Evolutionary conservation across 2,113 vertebrate genomes (phyloP), one percentile per base, ranked within the genome.

Genomic region (Danionella cerebrum): DNA sequence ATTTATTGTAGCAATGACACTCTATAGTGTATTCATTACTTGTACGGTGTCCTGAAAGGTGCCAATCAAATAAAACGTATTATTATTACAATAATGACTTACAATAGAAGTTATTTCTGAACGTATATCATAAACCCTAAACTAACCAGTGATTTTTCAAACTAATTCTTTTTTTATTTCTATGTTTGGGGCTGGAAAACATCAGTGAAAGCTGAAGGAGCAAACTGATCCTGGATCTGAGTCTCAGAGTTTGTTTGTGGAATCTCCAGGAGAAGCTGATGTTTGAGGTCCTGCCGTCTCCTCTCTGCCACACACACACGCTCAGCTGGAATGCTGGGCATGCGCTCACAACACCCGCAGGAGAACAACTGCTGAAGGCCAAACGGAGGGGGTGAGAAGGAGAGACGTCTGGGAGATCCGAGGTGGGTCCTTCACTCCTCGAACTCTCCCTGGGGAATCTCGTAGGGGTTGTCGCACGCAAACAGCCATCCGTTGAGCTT

Each of bases 261-360:
- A 44, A 44, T 19, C 16, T 39, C 39, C 25, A 60, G 58, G 13
- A 45, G 31, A 12, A 3, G 11, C 33, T 54, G 63, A 71, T 65
- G 51, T 57, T 68, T 45, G 63, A 10, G 29, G 69, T 65, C 59
- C 59, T 25, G 18, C 54, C 45, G 36, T 39, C 50, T 45, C 51
- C 18, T 19, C 25, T 35, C 83, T 64, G 86, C 93, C 90, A 92
- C 90, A 88, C 91, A 91, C 88, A 88, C 91, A 88, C 91, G 90
- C 88, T 87, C 91, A 81, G 89, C 88, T 89, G 91, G 90, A 93
- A 94, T 92, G 90, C 87, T 81, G 88, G 88, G 88, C 85, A 90
- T 88, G 91, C 86, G 88, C 88, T 89, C 86, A 83, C 88, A 86
- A 88, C 86, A 85, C 86, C 89, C 88, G 86, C 86, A 88, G 84